Base-by-base conservation (phyloP, 2,113 vertebrate genomes). In the Mormyrus lacerda region DNA sequence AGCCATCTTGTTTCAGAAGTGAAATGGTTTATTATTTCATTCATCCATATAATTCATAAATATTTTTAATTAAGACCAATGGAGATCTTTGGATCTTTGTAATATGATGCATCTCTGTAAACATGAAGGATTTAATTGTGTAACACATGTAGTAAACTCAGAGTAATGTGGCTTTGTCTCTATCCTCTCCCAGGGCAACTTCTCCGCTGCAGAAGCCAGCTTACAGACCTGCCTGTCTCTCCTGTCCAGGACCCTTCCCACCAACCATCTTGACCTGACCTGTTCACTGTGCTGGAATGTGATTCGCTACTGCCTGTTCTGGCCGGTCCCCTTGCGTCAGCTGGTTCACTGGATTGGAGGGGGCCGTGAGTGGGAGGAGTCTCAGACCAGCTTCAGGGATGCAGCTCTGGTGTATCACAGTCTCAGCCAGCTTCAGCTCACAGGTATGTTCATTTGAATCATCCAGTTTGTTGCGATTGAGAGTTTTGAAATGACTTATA, bases 261-360 rank as follows among this genome's bases (percentile, higher is more conserved):
- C 97, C 51, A 97, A 97, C 87, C 94, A 93, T 45, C 93, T 99
- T 89, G 98, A 99, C 92, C 94, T 99, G 90, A 94, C 96, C 90
- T 99, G 96, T 91, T 97, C 98, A n/a, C 96, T 99, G 19, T 97
- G 97, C 92, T 99, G 98, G 98, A 99, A 99, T 0, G 89, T 98
- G 88, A 98, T 99, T 91, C 98, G 98, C 89, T 99, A 98, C 76
- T 96, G 96, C 93, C 94, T 99, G 91, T 97, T 98, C 93, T 98
- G 97, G 85, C 95, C 98, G 58, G 95, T 96, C 0, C 96, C 97
- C 88, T 95, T 98, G 84, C 96, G 97, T 89, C 99, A 98, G 98
- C 92, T 99, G 90, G 96, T 98, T 83, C 97, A 96, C 93, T 97
- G 97, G 91, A 96, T 98, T 5, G 94, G 97, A 85, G 97, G 96